A percentile compares a stretch with the other conserved stretches of the same genome.
Conservation (phyloP, 2,797 vertebrate genomes). For the Enteromius unitaeniatus region DNA sequence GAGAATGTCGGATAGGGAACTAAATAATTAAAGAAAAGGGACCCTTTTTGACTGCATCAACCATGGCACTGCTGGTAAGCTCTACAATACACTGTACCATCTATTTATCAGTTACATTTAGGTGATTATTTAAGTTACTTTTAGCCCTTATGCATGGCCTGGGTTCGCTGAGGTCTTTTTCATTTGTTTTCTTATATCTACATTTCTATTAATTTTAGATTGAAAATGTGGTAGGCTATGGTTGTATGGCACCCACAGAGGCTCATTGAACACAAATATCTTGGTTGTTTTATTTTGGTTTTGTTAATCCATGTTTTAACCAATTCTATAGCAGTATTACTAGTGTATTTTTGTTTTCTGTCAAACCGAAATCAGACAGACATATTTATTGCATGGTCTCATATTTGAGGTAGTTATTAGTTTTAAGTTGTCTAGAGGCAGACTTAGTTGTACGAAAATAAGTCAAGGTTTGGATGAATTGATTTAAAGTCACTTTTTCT, state of each 20-base stretch:
- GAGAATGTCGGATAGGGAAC: constrained; percentile 88
- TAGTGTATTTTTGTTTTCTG: constrained; percentile 2
- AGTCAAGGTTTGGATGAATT: constrained; percentile 23
- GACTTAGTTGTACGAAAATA: constrained; percentile 29
- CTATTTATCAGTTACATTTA: constrained; percentile 74
- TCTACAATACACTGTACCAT: constrained; percentile 84
- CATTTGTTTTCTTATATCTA: constrained; percentile 55
- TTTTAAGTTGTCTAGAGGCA: constrained; percentile 30
- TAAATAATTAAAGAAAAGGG: constrained; percentile 90
- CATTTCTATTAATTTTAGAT: constrained; percentile 25
- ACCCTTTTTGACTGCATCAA: constrained; percentile 88
- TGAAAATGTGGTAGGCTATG: background rate
- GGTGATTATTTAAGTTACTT: constrained; percentile 65
- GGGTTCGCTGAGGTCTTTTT: constrained; percentile 68
- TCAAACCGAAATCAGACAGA: background rate
- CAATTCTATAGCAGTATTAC: background rate
- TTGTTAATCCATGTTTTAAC: background rate
- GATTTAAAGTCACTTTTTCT: constrained; percentile 29
- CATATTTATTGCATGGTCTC: background rate
- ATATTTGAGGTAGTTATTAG: constrained; percentile 16
- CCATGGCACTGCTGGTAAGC: constrained; percentile 90
- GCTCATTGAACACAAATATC: constrained; percentile 6
- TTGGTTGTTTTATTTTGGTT: constrained; percentile 18
- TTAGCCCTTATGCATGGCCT: constrained; percentile 77
- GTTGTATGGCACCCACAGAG: constrained; percentile 20